These are phyloP conservation scores for Drosophila mercatorum DNA, from an alignment of 2,888 invertebrate genomes.

Conservation along the genomic window DNA sequence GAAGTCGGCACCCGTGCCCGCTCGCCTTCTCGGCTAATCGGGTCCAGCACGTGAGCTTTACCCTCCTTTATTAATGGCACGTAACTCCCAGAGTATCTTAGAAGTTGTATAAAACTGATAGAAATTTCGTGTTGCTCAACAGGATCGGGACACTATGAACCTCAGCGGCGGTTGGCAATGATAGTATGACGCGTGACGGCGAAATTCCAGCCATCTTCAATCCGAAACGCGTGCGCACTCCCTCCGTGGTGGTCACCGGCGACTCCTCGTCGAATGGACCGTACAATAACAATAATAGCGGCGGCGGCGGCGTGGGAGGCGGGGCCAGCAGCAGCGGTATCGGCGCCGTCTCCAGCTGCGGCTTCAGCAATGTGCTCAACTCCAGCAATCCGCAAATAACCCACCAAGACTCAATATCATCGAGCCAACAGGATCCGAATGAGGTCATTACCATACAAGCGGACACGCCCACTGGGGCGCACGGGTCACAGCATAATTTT, in stretches of 20 bases:
- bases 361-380: constrained; percentile 85
- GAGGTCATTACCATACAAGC: constrained; percentile 84
- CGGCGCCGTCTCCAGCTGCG: constrained; percentile 61
- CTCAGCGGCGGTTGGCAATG: constrained; percentile 47
- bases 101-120: background rate
- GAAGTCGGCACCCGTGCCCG: constrained; percentile 12
- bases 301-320: constrained; percentile 18
- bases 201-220: constrained; percentile 93
- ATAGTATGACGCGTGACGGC: constrained; percentile 89
- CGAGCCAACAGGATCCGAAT: constrained; percentile 87
- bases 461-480: constrained; percentile 70
- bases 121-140: background rate
- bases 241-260: constrained; percentile 89
- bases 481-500: constrained; percentile 64
- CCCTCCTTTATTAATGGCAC: constrained; percentile 23
- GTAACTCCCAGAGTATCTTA: background rate
- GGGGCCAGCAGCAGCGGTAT: constrained; percentile 39
- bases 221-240: constrained; percentile 89
- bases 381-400: constrained; percentile 85
- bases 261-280: constrained; percentile 86
- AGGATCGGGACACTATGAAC: constrained; percentile 44
- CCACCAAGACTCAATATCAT: constrained; percentile 86
- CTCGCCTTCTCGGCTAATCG: constrained; percentile 51
- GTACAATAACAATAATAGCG: constrained; percentile 53
- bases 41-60: constrained; percentile 56